A percentile compares a stretch with the other conserved stretches of the same genome.
phyloP scores from a whole-genome alignment of 2,797 vertebrate species.

The Parambassis ranga region DNA sequence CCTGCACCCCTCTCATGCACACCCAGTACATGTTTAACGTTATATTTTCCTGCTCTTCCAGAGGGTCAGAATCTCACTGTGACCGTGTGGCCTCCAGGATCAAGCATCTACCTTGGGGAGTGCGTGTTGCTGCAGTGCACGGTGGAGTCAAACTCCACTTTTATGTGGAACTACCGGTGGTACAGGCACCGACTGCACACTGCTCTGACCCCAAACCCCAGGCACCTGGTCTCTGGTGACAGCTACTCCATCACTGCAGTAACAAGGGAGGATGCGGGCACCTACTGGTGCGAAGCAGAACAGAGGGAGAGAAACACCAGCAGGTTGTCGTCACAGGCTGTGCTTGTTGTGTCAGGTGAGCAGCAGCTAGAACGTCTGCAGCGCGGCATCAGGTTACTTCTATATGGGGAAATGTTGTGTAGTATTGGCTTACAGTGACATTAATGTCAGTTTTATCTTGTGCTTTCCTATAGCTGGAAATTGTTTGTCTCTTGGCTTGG shows the following conservation, averaged over 20 bases:
- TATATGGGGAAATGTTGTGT: neutral
- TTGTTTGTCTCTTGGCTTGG: too few species aligned
- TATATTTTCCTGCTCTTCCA: constrained; percentile 29
- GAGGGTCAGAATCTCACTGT: constrained; percentile 36
- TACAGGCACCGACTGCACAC: constrained; percentile 4
- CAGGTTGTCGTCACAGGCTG: neutral
- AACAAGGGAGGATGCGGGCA: constrained; percentile 43
- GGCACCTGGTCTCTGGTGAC: constrained; percentile 46
- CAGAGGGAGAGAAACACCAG: constrained; percentile 4
- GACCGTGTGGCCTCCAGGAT: constrained; percentile 55
- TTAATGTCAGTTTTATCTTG: too few species aligned
- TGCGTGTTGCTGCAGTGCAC: constrained; percentile 55
- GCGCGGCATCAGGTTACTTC: constrained; percentile 4
- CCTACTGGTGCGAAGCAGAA: constrained; percentile 58
- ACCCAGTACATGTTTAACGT: neutral
- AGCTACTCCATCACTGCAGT: constrained; percentile 60
- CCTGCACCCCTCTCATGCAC: neutral
- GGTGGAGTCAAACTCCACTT: constrained; percentile 24
- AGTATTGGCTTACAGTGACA: neutral
- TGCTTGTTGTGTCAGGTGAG: constrained; percentile 67
- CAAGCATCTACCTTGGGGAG: constrained; percentile 55
- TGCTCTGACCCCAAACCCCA: constrained; percentile 4
- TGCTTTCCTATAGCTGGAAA: too few species aligned
- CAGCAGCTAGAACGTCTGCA: neutral
- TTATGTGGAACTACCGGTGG: constrained; percentile 50